Base-by-base conservation (phyloP, 2,797 vertebrate genomes). In the Netta rufina region DNA sequence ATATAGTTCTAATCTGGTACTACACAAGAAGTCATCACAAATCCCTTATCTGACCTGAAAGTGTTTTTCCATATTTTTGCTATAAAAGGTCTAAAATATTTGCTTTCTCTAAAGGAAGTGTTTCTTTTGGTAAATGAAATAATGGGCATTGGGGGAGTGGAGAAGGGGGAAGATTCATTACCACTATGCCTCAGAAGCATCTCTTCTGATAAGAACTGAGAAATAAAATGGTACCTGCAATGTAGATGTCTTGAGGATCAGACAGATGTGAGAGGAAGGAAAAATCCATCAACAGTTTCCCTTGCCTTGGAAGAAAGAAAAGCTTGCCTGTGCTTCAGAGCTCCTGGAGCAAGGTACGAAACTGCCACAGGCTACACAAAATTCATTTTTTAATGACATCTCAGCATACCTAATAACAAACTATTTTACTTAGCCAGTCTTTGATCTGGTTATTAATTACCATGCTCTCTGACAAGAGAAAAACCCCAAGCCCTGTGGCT, bases 161-260 rank as follows among this genome's bases (percentile, higher is more conserved):
- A 11, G 13, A 33, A 33, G 13, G 43, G 32, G 11, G 32, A 33
- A 49, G 13, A 38, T 75, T 51, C 54, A 7, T 70, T 38, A 49
- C 5, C 19, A 11, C 9, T 5, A 39, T 62, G 67, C 36, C 32
- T 75, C 49, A 47, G 41, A 75, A 8, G 24, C 30, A 0, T 12
- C 39, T 53, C n/a, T 57, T 33, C 32, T 60, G 28, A 41, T 5
- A 8, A 27, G 54, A 11, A 3, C 0, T 1, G 27, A 56, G 75
- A 41, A 62, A 13, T 2, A 47, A 45, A 41, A 56, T 0, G 1
- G n/a, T 3, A n/a, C 49, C 58, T 17, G 5, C 1, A 0, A 72
- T 12, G 28, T 2, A 60, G 41, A n/a, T 3, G 6, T 8, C 53
- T 53, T 8, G 14, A 67, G 15, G 77, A 51, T n/a, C 28, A 57